Base-by-base conservation (phyloP, 2,797 vertebrate genomes). In the Chiroxiphia lanceolata region DNA sequence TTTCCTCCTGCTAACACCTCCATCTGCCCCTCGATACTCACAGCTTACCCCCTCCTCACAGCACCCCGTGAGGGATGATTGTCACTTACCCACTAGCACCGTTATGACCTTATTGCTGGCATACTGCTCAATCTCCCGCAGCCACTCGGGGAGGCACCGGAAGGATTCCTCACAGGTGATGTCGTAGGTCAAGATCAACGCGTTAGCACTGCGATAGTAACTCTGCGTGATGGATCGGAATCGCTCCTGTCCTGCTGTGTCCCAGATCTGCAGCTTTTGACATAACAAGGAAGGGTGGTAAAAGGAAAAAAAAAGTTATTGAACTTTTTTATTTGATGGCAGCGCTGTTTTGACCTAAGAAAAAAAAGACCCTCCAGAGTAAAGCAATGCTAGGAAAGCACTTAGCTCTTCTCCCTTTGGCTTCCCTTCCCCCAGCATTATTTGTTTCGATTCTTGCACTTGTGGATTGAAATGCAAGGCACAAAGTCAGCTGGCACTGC, bases 221-320 rank as follows among this genome's bases (percentile, higher is more conserved):
- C 99, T 99, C 98, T 99, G 99, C 38, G 99, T 99, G 95, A 99
- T 99, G 96, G 99, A 99, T n/a, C 99, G 99, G 97, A 99, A 99
- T 91, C 99, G 98, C 97, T 99, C 99, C 91, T 99, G 99, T 60
- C 99, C 99, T 2, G 99, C 99, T 3, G 99, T 99, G 98, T 99
- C 99, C 99, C 99, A 99, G 97, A 99, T 99, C 98, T 99, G 99
- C 96, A 99, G 98, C 99, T 99, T 92, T 82, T 36, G 86, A 72
- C 70, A 26, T 0, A 69, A 78, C 10, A 61, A 80, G 53, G 48
- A 70, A 60, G 38, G 34, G 34, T 16, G 47, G 57, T 2, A 50
- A 80, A 36, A 76, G 29, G 6, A 21, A 50, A 21, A 31, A 31
- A 45, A 14, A 54, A 25, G 27, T 20, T 6, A 57, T 57, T 68